A percentile compares a stretch with the other conserved stretches of the same genome.
These are phyloP conservation scores for Mythimna albipuncta DNA, from an alignment of 2,888 invertebrate genomes.

Conservation along the genomic window DNA sequence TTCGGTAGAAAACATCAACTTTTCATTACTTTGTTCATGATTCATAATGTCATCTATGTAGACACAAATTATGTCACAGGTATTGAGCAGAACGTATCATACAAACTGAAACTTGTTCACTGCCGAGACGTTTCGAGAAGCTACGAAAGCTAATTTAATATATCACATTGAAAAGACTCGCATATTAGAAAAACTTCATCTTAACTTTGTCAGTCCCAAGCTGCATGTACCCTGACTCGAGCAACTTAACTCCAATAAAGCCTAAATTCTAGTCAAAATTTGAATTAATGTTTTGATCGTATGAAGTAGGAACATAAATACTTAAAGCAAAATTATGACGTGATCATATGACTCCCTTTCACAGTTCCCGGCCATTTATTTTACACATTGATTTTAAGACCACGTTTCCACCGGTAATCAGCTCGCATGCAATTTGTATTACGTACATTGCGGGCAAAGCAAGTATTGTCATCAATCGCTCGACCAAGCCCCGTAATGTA, in stretches of 20 bases:
- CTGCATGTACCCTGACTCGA: background rate
- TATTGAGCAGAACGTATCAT: constrained; percentile 24
- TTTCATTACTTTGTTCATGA: background rate
- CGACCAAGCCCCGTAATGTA: too few species aligned
- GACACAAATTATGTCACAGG: constrained; percentile 1
- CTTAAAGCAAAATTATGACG: background rate
- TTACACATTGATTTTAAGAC: background rate
- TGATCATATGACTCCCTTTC: background rate
- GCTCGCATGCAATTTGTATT: too few species aligned
- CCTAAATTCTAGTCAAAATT: background rate
- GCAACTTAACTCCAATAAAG: background rate
- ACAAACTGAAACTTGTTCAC: constrained; percentile 26
- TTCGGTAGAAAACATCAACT: background rate
- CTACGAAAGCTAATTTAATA: constrained; percentile 30
- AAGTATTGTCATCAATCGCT: too few species aligned
- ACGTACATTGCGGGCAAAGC: too few species aligned
- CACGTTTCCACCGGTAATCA: too few species aligned
- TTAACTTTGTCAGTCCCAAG: constrained; percentile 12
- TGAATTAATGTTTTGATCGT: background rate
- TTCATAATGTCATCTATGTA: background rate
- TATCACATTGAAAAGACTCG: constrained; percentile 31
- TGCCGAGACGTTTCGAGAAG: constrained; percentile 8
- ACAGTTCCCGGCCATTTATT: background rate
- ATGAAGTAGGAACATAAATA: background rate
- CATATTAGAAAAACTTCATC: constrained; percentile 14